These are phyloP conservation scores for Pelusios castaneus DNA, from an alignment of 2,113 vertebrate species.

Conservation along the genomic window DNA sequence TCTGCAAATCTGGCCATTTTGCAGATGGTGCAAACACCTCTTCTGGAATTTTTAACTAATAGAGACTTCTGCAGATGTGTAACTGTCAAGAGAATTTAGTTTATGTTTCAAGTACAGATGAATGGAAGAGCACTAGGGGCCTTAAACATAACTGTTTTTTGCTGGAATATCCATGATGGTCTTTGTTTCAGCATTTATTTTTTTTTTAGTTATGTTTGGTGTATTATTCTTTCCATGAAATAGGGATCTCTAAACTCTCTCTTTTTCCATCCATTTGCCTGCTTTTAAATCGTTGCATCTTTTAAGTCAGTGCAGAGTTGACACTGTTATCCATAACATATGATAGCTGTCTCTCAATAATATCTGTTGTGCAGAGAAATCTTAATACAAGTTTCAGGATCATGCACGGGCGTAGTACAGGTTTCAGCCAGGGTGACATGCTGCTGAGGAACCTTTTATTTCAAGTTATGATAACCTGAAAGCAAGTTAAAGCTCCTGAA, in stretches of 20 bases:
- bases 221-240: constrained; percentile 22
- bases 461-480: neutral
- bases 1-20: constrained; percentile 39
- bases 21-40: neutral
- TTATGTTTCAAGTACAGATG: constrained; percentile 30
- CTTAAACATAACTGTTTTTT: constrained; percentile 12
- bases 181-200: neutral
- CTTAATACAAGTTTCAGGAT: constrained; percentile 16
- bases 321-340: neutral
- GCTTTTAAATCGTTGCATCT: constrained; percentile 19
- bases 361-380: constrained; percentile 32
- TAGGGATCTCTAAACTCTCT: neutral
- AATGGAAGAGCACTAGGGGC: neutral
- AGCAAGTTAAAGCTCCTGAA: neutral
- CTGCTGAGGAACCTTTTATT: neutral
- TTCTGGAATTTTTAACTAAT: neutral
- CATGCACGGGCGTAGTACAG: neutral
- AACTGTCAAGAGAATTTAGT: constrained; percentile 1
- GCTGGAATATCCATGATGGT: neutral
- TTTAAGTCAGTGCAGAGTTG: neutral
- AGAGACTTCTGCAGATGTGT: constrained; percentile 25
- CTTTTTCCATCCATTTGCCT: neutral
- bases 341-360: neutral
- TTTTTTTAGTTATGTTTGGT: neutral
- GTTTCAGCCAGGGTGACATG: constrained; percentile 25